Evolutionary conservation across 2,888 invertebrate genomes (phyloP).

Genomic region (Automeris io): DNA sequence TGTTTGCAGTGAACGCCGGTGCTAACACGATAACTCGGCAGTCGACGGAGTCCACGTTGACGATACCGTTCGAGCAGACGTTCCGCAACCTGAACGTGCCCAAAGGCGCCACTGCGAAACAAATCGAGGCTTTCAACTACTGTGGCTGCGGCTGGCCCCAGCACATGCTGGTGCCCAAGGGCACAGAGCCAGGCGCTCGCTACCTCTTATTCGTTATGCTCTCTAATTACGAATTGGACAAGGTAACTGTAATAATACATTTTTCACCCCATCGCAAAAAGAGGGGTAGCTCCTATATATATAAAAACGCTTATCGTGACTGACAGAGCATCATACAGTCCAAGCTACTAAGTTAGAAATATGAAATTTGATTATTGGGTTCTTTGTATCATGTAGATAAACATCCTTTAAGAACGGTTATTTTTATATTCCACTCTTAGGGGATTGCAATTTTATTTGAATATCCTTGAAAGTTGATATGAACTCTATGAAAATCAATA

Average conservation of each 20-base stretch:
- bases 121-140: constrained; percentile 66
- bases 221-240: constrained; percentile 65
- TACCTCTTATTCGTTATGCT: constrained; percentile 69
- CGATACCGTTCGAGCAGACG: constrained; percentile 76
- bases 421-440: too few relatives aligned
- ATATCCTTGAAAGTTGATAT: too few relatives aligned
- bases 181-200: constrained; percentile 50
- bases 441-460: too few relatives aligned
- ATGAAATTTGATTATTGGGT: too few relatives aligned
- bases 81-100: constrained; percentile 70
- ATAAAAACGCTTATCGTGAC: too few relatives aligned
- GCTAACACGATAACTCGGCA: constrained; percentile 72
- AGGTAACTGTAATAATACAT: constrained; percentile 39
- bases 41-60: constrained; percentile 78
- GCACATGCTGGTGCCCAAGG: constrained; percentile 76
- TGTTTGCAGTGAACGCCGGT: constrained; percentile 73
- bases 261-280: too few relatives aligned
- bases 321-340: too few relatives aligned
- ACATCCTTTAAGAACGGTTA: too few relatives aligned
- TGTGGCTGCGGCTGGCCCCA: constrained; percentile 81
- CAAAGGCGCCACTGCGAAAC: constrained; percentile 27
- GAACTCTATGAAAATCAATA: too few relatives aligned
- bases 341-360: too few relatives aligned
- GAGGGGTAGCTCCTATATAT: too few relatives aligned
- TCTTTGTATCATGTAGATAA: too few relatives aligned